Conservation (phyloP, 2,797 vertebrate genomes). For the Leontocebus nigricollis region DNA sequence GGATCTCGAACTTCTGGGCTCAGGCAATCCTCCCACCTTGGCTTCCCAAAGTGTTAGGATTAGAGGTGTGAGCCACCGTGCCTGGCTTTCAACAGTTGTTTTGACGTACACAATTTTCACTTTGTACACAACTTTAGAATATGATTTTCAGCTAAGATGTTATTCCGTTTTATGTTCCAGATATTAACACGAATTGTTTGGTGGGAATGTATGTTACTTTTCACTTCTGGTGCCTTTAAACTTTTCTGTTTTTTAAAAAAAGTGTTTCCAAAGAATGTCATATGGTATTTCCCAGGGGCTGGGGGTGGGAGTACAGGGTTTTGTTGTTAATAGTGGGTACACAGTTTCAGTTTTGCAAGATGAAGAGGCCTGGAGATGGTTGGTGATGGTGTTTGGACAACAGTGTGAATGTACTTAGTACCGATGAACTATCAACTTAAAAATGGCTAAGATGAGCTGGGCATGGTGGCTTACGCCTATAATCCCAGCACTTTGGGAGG, state of each 20-base stretch:
- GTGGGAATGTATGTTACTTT: neutral
- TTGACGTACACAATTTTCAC: neutral
- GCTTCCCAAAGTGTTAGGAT: neutral
- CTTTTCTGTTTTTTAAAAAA: neutral
- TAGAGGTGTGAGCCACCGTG: neutral
- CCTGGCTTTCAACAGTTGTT: neutral
- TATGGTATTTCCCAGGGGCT: neutral
- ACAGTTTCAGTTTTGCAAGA: neutral
- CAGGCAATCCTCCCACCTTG: neutral
- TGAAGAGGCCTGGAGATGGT: neutral
- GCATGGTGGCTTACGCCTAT: too few relatives aligned
- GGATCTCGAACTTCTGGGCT: neutral
- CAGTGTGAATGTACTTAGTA: neutral
- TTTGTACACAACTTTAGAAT: neutral
- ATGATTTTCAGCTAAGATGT: neutral
- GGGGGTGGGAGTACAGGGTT: too few relatives aligned
- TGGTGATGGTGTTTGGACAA: neutral
- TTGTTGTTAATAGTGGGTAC: neutral
- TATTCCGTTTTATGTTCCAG: conserved; percentile 1
- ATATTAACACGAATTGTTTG: neutral
- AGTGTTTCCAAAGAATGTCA: neutral
- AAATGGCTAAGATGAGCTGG: neutral
- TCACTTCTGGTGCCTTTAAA: neutral
- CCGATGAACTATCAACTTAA: neutral
- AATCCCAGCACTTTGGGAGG: too few relatives aligned